Conservation (phyloP, 2,797 vertebrate genomes). For the Alca torda region DNA sequence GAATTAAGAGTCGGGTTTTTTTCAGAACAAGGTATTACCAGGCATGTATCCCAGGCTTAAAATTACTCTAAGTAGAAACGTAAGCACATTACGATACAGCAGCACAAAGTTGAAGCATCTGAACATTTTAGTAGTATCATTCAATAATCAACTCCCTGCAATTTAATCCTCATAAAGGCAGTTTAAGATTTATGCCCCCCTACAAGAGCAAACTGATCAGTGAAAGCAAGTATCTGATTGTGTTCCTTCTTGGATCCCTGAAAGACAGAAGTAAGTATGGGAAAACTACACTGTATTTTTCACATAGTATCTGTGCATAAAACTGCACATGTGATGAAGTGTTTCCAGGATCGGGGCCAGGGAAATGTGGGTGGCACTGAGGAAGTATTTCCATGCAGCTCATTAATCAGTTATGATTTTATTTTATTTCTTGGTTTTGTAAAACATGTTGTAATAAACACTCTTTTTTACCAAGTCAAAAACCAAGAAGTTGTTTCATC, state of each 20-base stretch:
- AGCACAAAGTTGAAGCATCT: not conserved
- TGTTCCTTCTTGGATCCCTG: not conserved
- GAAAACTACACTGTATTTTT: slow-evolving; percentile 58
- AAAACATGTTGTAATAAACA: slow-evolving; percentile 63
- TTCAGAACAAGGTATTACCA: not conserved
- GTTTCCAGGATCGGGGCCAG: slow-evolving; percentile 68
- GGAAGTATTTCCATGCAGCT: slow-evolving; percentile 66
- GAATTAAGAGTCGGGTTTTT: not conserved
- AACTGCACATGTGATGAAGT: slow-evolving; percentile 61
- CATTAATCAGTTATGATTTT: slow-evolving; percentile 64
- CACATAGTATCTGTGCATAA: slow-evolving; percentile 53
- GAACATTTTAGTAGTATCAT: not conserved
- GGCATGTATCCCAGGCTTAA: not conserved
- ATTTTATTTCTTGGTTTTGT: slow-evolving; percentile 55
- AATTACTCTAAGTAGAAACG: not conserved
- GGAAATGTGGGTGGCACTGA: slow-evolving; percentile 67
- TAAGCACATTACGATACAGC: not conserved
- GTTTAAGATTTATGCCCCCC: not conserved
- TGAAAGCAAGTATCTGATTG: not conserved
- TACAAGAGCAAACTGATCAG: not conserved
- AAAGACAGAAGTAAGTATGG: slow-evolving; percentile 39
- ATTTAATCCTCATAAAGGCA: not conserved
- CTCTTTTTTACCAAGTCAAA: slow-evolving; percentile 30
- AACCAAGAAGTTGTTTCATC: slow-evolving; percentile 31
- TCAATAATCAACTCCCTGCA: not conserved